Evolutionary conservation across 1,140 invertebrate species (phyloP).

Genomic region (Caenorhabditis briggsae): DNA sequence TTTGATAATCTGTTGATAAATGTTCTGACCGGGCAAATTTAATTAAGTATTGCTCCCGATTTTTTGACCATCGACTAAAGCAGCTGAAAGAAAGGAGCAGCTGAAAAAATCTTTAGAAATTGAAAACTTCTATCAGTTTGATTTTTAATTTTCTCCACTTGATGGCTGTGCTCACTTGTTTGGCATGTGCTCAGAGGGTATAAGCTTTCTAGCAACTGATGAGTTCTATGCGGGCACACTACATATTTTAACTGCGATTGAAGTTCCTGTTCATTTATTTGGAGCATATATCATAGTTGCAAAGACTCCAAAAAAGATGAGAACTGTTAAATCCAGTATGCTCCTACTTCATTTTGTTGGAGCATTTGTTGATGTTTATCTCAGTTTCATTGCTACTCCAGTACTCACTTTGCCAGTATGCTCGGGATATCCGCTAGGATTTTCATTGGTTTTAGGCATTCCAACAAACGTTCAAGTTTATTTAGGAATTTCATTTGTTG

Average conservation of each 20-base stretch:
- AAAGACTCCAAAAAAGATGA: constrained; percentile 27
- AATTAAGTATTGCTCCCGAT: neutral
- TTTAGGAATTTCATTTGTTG: constrained; percentile 40
- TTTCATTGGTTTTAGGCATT: neutral
- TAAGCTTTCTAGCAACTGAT: constrained; percentile 9
- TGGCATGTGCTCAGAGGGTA: neutral
- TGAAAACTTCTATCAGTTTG: neutral
- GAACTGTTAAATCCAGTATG: constrained; percentile 3
- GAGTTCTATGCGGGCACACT: neutral
- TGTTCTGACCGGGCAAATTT: constrained; percentile 1
- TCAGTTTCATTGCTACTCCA: constrained; percentile 11
- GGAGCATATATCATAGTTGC: constrained; percentile 6
- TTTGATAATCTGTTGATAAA: constrained; percentile 5
- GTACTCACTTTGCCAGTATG: neutral
- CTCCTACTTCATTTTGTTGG: constrained; percentile 11
- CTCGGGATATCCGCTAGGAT: neutral
- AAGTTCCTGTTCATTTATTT: constrained; percentile 3
- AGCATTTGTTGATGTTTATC: constrained; percentile 29
- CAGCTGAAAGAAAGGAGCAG: neutral
- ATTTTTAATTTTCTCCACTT: neutral
- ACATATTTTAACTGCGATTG: constrained; percentile 6
- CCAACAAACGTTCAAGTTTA: constrained; percentile 15
- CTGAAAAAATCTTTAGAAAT: constrained; percentile 4
- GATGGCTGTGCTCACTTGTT: neutral
- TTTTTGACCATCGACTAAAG: neutral